These are phyloP conservation scores for Solenopsis fugax DNA, from an alignment of 1,140 invertebrate species.

Conservation along the genomic window DNA sequence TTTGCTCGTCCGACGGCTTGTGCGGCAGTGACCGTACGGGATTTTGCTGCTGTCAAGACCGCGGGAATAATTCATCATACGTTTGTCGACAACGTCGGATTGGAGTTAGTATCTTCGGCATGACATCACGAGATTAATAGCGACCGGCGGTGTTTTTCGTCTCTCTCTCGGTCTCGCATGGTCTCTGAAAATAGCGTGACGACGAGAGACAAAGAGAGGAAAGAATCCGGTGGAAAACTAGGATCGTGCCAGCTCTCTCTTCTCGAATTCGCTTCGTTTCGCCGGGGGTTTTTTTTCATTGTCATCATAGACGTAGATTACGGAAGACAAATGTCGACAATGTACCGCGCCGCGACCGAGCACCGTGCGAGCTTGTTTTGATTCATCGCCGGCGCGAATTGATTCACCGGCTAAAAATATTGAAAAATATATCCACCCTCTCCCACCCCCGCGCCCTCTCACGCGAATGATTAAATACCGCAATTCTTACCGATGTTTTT, in stretches of 20 bases:
- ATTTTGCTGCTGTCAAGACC: background rate
- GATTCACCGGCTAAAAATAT: conserved; percentile 53
- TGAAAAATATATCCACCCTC: conserved; percentile 21
- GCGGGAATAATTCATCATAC: conserved; percentile 38
- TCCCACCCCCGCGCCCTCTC: background rate
- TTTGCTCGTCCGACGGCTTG: background rate
- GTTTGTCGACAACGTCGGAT: conserved; percentile 25
- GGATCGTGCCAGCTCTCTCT: background rate
- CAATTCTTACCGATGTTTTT: conserved; percentile 52
- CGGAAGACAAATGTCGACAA: conserved; percentile 54
- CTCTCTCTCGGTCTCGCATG: background rate
- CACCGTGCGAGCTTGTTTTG: conserved; percentile 17
- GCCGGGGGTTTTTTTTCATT: background rate
- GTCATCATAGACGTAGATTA: conserved; percentile 50
- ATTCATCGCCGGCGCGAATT: conserved; percentile 60
- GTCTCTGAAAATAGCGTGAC: conserved; percentile 49
- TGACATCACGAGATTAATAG: conserved; percentile 52
- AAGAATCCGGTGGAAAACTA: background rate
- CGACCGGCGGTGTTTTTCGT: conserved; percentile 34
- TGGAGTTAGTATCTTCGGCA: conserved; percentile 15
- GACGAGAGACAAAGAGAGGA: background rate
- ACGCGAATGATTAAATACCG: conserved; percentile 45
- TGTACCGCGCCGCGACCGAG: background rate
- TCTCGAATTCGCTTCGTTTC: conserved; percentile 16
- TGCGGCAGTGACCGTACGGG: background rate